Percentiles rank a stretch among this genome's conserved stretches.
These are phyloP conservation scores for Heliconius hewitsoni DNA, from an alignment of 1,140 invertebrate species.

Conservation along the genomic window DNA sequence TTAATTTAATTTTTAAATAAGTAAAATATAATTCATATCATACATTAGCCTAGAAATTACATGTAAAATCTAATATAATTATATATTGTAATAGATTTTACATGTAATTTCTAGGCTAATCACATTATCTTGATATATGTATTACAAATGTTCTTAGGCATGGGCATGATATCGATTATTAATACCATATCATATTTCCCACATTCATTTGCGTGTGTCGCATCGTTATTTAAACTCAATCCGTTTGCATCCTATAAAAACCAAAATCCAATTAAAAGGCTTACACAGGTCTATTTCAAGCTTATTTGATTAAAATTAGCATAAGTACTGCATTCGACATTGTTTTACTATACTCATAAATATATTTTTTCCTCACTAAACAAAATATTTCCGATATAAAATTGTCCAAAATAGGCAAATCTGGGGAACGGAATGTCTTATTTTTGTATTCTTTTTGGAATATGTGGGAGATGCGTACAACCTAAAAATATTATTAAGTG, in stretches of 20 bases:
- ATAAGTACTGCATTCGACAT: background rate
- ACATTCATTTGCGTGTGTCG: slow-evolving; percentile 17
- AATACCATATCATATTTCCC: background rate
- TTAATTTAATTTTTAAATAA: no score
- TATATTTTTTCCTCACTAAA: background rate
- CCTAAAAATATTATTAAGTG: background rate
- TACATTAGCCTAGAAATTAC: no score
- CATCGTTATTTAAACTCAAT: slow-evolving; percentile 15
- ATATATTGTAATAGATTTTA: background rate
- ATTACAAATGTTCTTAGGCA: background rate
- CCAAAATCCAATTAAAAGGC: slow-evolving; percentile 19
- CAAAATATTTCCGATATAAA: background rate
- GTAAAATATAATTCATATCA: no score
- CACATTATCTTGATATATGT: background rate
- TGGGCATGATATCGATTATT: background rate
- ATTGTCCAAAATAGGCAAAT: background rate
- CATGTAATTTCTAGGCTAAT: background rate
- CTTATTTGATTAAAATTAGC: slow-evolving; percentile 9
- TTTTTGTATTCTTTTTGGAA: no score
- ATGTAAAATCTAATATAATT: no score
- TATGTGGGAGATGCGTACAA: background rate
- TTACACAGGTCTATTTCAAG: slow-evolving; percentile 12
- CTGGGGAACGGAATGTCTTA: background rate
- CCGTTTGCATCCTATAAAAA: slow-evolving; percentile 22
- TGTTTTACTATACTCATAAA: background rate